Evolutionary conservation across 2,113 vertebrate genomes (phyloP).

Genomic region (Paedocypris sp.): DNA sequence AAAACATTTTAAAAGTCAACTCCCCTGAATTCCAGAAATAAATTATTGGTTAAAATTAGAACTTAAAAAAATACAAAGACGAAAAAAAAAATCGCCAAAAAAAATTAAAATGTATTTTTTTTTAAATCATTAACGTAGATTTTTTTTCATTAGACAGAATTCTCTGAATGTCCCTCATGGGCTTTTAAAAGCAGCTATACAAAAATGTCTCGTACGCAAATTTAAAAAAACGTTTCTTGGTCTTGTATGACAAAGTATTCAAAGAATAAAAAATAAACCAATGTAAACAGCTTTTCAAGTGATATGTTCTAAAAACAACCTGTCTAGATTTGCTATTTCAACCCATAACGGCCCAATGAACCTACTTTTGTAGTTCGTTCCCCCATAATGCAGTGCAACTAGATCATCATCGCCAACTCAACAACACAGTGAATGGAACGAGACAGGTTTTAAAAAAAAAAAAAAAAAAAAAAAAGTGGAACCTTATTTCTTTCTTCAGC

Average conservation of each 20-base stretch:
- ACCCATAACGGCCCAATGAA: too few species aligned
- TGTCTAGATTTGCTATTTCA: neutral
- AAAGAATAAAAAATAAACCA: neutral
- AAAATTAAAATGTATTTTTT: neutral
- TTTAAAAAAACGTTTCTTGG: neutral
- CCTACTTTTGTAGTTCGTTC: too few species aligned
- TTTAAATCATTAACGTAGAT: too few species aligned
- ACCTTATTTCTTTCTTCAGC: constrained; percentile 44
- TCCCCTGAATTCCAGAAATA: too few species aligned
- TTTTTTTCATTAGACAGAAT: neutral
- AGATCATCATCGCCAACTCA: neutral
- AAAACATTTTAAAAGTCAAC: too few species aligned
- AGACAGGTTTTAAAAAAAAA: neutral
- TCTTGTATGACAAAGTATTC: neutral
- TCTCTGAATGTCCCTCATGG: neutral
- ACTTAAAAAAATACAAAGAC: too few species aligned
- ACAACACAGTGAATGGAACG: neutral
- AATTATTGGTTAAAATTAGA: too few species aligned
- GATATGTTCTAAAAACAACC: neutral
- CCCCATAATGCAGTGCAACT: constrained; percentile 14
- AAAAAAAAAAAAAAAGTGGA: neutral
- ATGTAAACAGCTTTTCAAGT: neutral
- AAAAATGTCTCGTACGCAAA: neutral
- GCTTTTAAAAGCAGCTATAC: neutral
- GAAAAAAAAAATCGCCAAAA: too few species aligned